These are phyloP conservation scores for Drosophila insularis DNA, from an alignment of 1,140 invertebrate species.

Conservation along the genomic window DNA sequence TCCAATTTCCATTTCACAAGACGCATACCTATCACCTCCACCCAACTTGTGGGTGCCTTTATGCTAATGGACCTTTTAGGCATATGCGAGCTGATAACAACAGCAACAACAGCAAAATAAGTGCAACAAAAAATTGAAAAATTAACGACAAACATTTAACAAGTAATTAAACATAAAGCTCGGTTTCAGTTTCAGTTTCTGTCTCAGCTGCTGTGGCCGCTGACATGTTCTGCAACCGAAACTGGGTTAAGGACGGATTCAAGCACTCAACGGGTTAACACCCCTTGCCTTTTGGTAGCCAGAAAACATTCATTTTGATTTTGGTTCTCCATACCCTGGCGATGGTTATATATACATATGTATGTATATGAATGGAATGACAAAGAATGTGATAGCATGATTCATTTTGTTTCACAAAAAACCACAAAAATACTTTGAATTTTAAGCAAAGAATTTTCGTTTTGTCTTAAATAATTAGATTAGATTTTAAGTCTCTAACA, in stretches of 20 bases:
- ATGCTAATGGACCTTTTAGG: slow-evolving; percentile 68
- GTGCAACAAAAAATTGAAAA: neutral
- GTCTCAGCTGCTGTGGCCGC: slow-evolving; percentile 16
- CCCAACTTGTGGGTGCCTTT: slow-evolving; percentile 33
- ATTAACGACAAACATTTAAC: slow-evolving; percentile 69
- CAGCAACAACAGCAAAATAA: slow-evolving; percentile 24
- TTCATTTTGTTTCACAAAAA: neutral
- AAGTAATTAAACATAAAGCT: slow-evolving; percentile 78
- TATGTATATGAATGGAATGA: neutral
- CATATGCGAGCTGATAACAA: slow-evolving; percentile 61
- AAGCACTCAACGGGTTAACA: slow-evolving; percentile 61
- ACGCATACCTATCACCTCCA: slow-evolving; percentile 15
- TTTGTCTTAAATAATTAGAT: too few relatives aligned
- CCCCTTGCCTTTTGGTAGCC: slow-evolving; percentile 61
- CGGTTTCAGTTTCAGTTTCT: slow-evolving; percentile 33
- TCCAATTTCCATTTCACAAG: slow-evolving; percentile 18
- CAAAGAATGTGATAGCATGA: neutral
- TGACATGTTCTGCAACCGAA: slow-evolving; percentile 41
- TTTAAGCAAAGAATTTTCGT: too few relatives aligned
- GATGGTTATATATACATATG: neutral
- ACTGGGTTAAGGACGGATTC: slow-evolving; percentile 68
- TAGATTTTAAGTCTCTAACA: too few relatives aligned
- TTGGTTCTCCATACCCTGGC: slow-evolving; percentile 22
- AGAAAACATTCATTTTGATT: slow-evolving; percentile 58
- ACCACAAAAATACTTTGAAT: neutral